These are phyloP conservation scores for Chiridota heheva DNA, from an alignment of 35 echinoderm and acorn worm genomes.

Conservation along the genomic window DNA sequence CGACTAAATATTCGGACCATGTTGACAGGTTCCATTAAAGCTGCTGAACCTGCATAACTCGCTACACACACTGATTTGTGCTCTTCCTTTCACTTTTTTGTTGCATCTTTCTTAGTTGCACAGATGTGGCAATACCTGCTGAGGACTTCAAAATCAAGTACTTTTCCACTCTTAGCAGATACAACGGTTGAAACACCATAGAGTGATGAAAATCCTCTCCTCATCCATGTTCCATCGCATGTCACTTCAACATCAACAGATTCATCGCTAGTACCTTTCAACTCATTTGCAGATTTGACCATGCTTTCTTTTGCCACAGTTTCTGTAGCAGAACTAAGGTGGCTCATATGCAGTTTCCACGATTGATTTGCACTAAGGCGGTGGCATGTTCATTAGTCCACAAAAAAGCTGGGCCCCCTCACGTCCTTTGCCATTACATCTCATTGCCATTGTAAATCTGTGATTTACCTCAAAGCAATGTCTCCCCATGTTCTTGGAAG, in stretches of 20 bases:
- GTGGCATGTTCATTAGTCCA: constrained; percentile 4
- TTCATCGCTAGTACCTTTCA: background rate
- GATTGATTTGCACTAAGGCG: background rate
- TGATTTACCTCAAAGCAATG: background rate
- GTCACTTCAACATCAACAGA: constrained; percentile 11
- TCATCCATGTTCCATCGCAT: constrained; percentile 39
- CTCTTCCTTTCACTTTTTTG: too few species aligned
- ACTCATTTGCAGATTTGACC: background rate
- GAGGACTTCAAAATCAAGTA: constrained; percentile 1
- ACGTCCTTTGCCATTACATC: constrained; percentile 13
- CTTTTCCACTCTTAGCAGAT: constrained; percentile 13
- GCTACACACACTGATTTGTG: too few species aligned
- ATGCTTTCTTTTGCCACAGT: constrained; percentile 13
- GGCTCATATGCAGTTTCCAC: background rate
- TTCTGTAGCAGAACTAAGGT: constrained; percentile 7
- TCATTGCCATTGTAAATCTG: constrained; percentile 3
- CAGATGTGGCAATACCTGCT: constrained; percentile 13
- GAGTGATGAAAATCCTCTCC: constrained; percentile 7
- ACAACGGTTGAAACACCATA: constrained; percentile 18
- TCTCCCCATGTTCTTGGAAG: constrained; percentile 1
- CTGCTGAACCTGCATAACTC: too few species aligned
- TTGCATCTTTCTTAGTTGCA: too few species aligned
- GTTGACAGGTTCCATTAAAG: too few species aligned
- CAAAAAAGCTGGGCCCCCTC: background rate
- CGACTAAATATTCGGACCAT: too few species aligned